A percentile compares a stretch with the other conserved stretches of the same genome.
Evolutionary conservation across 2,113 vertebrate genomes (phyloP).

Genomic region (Myotis brandtii): DNA sequence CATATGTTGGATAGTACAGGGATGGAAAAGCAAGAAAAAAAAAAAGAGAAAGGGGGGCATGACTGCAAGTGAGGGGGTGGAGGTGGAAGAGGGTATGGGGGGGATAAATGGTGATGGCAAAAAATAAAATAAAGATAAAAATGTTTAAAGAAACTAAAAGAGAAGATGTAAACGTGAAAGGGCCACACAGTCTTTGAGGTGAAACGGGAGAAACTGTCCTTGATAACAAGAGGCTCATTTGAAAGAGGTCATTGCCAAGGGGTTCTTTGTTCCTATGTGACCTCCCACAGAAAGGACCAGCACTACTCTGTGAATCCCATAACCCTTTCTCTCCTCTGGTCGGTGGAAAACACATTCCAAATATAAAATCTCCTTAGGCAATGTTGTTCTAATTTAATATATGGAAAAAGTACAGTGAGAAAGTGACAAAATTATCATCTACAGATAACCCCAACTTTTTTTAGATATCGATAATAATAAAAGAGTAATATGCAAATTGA

Average conservation of each 20-base stretch:
- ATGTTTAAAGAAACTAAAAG: neutral
- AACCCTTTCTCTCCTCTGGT: neutral
- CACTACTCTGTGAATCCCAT: neutral
- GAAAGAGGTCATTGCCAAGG: neutral
- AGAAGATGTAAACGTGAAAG: neutral
- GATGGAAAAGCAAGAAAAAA: neutral
- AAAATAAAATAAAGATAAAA: neutral
- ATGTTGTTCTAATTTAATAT: neutral
- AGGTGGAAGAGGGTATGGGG: neutral
- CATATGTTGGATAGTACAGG: neutral
- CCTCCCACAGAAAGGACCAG: neutral
- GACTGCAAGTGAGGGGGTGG: too few relatives aligned
- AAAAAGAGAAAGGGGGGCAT: neutral
- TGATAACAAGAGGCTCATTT: neutral
- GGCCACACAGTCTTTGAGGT: neutral
- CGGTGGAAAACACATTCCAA: neutral
- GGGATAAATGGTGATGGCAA: neutral
- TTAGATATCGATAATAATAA: neutral
- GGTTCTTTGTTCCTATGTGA: neutral
- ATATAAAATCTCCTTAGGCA: neutral
- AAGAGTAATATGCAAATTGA: too few relatives aligned
- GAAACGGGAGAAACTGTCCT: neutral
- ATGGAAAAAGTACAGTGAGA: neutral
- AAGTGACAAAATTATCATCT: slow-evolving; percentile 18
- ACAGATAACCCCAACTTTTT: neutral